phyloP scores from a whole-genome alignment of 2,113 vertebrate genomes.

The Oxyura jamaicensis region DNA sequence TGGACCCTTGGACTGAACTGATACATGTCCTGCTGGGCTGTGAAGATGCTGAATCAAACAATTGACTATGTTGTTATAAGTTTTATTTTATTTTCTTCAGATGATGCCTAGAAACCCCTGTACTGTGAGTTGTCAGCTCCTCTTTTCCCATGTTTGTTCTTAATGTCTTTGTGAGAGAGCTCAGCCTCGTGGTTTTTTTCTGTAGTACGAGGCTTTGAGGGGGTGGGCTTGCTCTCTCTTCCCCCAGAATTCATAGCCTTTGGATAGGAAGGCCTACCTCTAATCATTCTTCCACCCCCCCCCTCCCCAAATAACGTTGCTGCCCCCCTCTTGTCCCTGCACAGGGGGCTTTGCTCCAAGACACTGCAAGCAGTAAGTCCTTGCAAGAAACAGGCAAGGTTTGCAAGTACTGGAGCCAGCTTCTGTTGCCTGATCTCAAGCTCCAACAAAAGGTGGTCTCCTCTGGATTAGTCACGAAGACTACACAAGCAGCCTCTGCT shows the following conservation, averaged over 20 bases:
- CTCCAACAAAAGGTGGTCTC: neutral
- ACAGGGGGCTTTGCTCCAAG: too few relatives aligned
- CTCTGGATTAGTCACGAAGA: neutral
- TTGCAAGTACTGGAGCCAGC: neutral
- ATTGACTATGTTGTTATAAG: neutral
- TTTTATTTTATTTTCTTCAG: neutral
- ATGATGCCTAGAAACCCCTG: neutral
- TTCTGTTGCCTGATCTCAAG: neutral
- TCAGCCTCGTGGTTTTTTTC: rapidly evolving
- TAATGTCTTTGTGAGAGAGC: neutral
- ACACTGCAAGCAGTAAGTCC: neutral
- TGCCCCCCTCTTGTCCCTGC: neutral
- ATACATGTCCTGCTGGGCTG: neutral
- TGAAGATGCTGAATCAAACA: neutral
- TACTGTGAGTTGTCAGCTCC: neutral
- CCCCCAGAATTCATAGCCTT: neutral
- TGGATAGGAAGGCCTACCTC: neutral
- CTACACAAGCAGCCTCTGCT: neutral
- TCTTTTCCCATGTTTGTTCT: neutral
- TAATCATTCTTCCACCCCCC: neutral
- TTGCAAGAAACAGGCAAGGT: neutral
- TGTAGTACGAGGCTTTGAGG: neutral
- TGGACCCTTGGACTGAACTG: neutral
- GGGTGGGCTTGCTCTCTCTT: neutral
- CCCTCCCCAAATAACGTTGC: neutral